A percentile compares a stretch with the other conserved stretches of the same genome.
Conservation (phyloP, 92 coral and sea anemone genomes). For the Montipora capitata region DNA sequence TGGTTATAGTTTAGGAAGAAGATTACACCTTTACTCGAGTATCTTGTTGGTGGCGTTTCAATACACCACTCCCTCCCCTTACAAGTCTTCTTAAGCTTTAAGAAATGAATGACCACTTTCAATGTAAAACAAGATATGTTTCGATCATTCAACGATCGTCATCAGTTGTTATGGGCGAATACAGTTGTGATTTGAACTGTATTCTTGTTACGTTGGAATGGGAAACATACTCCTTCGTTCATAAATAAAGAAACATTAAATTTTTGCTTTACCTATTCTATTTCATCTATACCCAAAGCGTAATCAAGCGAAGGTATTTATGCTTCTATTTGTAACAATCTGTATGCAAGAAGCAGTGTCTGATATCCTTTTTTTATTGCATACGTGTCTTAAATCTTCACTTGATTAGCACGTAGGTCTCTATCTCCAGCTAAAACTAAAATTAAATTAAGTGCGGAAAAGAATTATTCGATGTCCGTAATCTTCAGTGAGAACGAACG, state of each 20-base stretch:
- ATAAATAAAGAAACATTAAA: background rate
- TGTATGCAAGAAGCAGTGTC: background rate
- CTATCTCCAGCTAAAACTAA: background rate
- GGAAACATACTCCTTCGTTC: background rate
- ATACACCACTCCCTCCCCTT: background rate
- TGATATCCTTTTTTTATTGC: background rate
- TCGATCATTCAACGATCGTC: no score
- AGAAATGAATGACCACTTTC: no score
- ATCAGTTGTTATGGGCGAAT: no score
- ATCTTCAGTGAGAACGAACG: background rate
- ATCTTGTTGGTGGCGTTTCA: slow-evolving; percentile 49
- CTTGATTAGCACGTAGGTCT: background rate
- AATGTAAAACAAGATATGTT: no score
- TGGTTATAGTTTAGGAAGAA: slow-evolving; percentile 22
- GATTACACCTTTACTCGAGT: slow-evolving; percentile 38
- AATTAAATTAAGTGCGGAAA: background rate
- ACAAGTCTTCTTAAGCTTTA: background rate
- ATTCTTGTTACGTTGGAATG: background rate
- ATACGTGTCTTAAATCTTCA: background rate
- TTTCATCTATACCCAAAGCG: background rate
- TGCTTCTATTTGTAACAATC: background rate
- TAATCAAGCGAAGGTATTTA: background rate
- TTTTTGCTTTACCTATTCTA: slow-evolving; percentile 10
- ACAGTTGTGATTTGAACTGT: background rate
- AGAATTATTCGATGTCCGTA: background rate